These are phyloP conservation scores for Drosophila emarginata DNA, from an alignment of 2,888 invertebrate species.

Conservation along the genomic window DNA sequence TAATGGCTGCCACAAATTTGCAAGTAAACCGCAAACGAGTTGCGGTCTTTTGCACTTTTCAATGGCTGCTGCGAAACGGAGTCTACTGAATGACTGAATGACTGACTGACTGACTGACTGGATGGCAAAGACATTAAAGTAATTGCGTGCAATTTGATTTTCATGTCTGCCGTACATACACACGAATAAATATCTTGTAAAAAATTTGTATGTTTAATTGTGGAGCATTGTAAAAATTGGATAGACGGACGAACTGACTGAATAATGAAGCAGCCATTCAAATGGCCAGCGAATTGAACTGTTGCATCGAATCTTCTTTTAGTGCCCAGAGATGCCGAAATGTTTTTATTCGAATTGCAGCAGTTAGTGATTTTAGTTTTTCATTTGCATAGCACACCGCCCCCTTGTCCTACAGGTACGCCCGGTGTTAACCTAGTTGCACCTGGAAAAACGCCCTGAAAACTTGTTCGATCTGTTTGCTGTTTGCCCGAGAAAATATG, in stretches of 20 bases:
- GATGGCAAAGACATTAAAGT: slow-evolving; percentile 53
- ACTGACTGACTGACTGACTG: slow-evolving; percentile 30
- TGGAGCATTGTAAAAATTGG: slow-evolving; percentile 16
- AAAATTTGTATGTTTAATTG: slow-evolving; percentile 8
- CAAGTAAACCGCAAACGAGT: slow-evolving; percentile 46
- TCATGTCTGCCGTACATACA: slow-evolving; percentile 21
- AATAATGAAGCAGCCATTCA: slow-evolving; percentile 79
- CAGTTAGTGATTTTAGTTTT: slow-evolving; percentile 52
- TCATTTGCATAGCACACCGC: slow-evolving; percentile 58
- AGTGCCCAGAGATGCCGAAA: neutral
- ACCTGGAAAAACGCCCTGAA: slow-evolving; percentile 51
- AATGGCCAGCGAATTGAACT: slow-evolving; percentile 64
- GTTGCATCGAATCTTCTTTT: slow-evolving; percentile 33
- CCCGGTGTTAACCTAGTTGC: slow-evolving; percentile 64
- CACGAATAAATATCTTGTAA: neutral
- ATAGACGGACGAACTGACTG: slow-evolving; percentile 21
- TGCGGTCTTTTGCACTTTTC: slow-evolving; percentile 40
- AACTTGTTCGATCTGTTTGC: slow-evolving; percentile 62
- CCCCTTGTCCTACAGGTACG: neutral
- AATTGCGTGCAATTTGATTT: slow-evolving; percentile 69
- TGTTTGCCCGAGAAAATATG: slow-evolving; percentile 68
- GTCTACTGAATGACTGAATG: neutral
- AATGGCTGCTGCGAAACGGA: neutral
- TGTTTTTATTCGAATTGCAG: slow-evolving; percentile 44
- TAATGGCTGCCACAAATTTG: slow-evolving; percentile 52